Percentiles rank a stretch among this genome's conserved stretches.
Evolutionary conservation across 2,888 invertebrate genomes (phyloP).

Genomic region (Notodonta ziczac): DNA sequence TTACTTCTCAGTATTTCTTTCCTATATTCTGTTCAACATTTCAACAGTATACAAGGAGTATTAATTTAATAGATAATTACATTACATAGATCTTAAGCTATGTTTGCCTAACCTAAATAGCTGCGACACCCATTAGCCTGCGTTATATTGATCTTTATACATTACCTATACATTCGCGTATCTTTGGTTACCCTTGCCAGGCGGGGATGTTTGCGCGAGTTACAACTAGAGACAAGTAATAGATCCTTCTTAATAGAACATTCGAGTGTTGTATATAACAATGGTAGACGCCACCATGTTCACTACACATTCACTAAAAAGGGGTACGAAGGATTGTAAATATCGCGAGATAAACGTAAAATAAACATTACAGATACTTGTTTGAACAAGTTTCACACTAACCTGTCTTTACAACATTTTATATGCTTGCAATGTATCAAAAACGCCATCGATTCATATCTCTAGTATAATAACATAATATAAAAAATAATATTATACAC

Average conservation of each 20-base stretch:
- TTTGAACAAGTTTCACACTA: too few species aligned
- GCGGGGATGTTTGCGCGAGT: slow-evolving; percentile 57
- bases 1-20: not conserved
- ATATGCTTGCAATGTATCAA: too few species aligned
- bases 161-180: slow-evolving; percentile 51
- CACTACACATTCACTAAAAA: too few species aligned
- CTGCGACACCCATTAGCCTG: slow-evolving; percentile 54
- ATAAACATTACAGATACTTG: too few species aligned
- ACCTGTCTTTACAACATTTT: too few species aligned
- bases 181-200: slow-evolving; percentile 60
- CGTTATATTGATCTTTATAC: slow-evolving; percentile 40
- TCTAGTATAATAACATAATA: not conserved
- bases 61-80: slow-evolving; percentile 27
- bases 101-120: slow-evolving; percentile 41
- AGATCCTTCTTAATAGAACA: too few species aligned
- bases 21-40: slow-evolving; percentile 3
- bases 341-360: too few species aligned
- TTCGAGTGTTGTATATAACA: too few species aligned
- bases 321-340: too few species aligned
- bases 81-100: slow-evolving; percentile 40
- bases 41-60: slow-evolving; percentile 6
- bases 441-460: too few species aligned
- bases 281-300: too few species aligned
- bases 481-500: slow-evolving; percentile 1
- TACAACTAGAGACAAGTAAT: not conserved